Evolutionary conservation across 2,113 vertebrate genomes (phyloP), one percentile per base, ranked within the genome.

Genomic region (Epinephelus fuscoguttatus): DNA sequence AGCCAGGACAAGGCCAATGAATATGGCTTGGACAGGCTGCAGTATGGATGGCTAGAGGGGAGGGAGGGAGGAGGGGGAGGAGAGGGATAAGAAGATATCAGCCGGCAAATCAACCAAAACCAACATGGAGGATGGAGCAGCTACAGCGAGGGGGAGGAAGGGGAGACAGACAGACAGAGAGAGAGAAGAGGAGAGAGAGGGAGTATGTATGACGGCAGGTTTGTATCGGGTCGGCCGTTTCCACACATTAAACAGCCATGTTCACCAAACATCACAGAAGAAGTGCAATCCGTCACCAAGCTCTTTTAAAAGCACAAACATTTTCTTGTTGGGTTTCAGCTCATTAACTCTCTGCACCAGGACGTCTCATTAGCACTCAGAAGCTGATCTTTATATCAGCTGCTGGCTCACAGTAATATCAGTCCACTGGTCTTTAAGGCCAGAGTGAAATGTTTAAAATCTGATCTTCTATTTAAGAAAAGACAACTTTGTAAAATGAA

Each of bases 1-100:
- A 97, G 96, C 98, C 98, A 99, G 97, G 97, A 98, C 96, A 96
- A 99, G 97, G 96, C 97, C 97, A 97, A 99, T 97, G 98, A 97
- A 97, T 96, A 99, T 96, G 97, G 98, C 97, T 97, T 96, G 98
- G 98, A 97, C 97, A 95, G 98, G 98, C 97, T 99, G 98, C 97
- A 98, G 97, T 96, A 98, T 97, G 96, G 98, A 98, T 96, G 98
- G 98, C 98, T 99, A 96, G 96, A 97, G 96, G 96, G 97, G 94
- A 95, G 96, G 96, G 96, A 95, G 96, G 96, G 53, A 37, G 18
- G 47, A 71, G 70, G 21, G 45, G 78, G 96, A 96, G 97, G 96
- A 97, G 95, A 97, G 96, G 98, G 97, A 90, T 50, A 85, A 91
- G 88, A 91, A 90, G 71, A 90, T 87, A 89, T 94, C 92, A 93